Conservation (phyloP, 2,113 vertebrate species). For the Istiophorus platypterus region DNA sequence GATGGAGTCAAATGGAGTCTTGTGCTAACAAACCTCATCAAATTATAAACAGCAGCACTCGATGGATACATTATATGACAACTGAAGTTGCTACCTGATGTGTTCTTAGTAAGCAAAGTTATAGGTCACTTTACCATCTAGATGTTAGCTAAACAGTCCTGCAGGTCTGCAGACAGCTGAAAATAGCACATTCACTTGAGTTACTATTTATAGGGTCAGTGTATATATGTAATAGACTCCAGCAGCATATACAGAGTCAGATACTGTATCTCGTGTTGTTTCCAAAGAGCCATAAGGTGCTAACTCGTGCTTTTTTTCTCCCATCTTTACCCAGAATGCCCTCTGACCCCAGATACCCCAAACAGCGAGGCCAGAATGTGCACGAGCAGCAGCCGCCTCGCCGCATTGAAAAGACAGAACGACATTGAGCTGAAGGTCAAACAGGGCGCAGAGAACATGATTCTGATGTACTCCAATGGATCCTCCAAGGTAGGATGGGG, state of each 20-base stretch:
- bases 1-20: conserved; percentile 17
- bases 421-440: conserved; percentile 99
- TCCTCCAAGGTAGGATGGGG: conserved; percentile 92
- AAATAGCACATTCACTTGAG: conserved; percentile 26
- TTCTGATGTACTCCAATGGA: conserved; percentile 99
- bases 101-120: conserved; percentile 37
- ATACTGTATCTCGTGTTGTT: conserved; percentile 3
- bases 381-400: conserved; percentile 91
- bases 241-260: background rate
- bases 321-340: conserved; percentile 87
- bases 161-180: conserved; percentile 35
- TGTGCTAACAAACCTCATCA: conserved; percentile 38
- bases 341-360: conserved; percentile 94
- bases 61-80: conserved; percentile 24
- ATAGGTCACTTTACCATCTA: conserved; percentile 21
- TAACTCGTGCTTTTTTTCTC: background rate
- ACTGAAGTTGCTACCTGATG: conserved; percentile 27
- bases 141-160: too few relatives aligned
- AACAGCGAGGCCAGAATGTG: conserved; percentile 91
- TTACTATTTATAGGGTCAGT: conserved; percentile 41
- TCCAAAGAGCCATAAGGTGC: background rate
- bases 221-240: conserved; percentile 40
- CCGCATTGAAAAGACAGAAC: conserved; percentile 94
- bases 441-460: conserved; percentile 99
- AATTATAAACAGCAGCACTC: conserved; percentile 23